phyloP scores from a whole-genome alignment of 1,140 invertebrate genomes.

The Zeugodacus cucurbitae region DNA sequence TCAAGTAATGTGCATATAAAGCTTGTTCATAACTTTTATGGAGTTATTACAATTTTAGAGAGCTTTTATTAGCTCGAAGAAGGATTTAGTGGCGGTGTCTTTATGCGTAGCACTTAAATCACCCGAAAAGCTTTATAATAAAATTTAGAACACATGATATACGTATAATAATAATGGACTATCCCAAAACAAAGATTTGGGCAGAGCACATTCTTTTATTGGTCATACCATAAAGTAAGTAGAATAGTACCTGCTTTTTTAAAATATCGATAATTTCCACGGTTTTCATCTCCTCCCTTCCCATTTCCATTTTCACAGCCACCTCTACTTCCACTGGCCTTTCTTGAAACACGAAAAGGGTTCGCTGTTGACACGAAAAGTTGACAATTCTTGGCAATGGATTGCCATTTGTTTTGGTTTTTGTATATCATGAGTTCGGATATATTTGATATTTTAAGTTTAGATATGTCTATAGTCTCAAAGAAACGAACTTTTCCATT shows the following conservation, averaged over 20 bases:
- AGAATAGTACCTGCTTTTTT: too few species aligned
- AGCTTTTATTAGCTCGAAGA: background rate
- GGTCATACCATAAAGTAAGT: too few species aligned
- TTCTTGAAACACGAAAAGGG: background rate
- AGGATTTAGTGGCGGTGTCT: background rate
- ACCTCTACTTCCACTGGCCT: background rate
- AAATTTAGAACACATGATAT: too few species aligned
- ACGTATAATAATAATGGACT: too few species aligned
- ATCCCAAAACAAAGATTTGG: too few species aligned
- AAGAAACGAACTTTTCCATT: background rate
- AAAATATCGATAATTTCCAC: too few species aligned
- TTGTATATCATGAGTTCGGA: background rate
- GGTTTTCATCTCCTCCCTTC: too few species aligned
- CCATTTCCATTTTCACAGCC: background rate
- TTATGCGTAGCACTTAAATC: background rate
- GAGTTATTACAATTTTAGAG: too few species aligned
- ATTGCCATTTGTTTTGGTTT: background rate
- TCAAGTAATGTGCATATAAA: background rate
- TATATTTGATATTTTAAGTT: background rate
- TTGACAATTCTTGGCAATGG: background rate
- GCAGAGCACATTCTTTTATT: too few species aligned
- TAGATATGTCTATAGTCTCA: background rate
- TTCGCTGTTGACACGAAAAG: background rate
- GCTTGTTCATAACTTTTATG: too few species aligned
- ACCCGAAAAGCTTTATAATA: too few species aligned